Base-by-base conservation (phyloP, 1,140 invertebrate species). In the Drosophila rufa region DNA sequence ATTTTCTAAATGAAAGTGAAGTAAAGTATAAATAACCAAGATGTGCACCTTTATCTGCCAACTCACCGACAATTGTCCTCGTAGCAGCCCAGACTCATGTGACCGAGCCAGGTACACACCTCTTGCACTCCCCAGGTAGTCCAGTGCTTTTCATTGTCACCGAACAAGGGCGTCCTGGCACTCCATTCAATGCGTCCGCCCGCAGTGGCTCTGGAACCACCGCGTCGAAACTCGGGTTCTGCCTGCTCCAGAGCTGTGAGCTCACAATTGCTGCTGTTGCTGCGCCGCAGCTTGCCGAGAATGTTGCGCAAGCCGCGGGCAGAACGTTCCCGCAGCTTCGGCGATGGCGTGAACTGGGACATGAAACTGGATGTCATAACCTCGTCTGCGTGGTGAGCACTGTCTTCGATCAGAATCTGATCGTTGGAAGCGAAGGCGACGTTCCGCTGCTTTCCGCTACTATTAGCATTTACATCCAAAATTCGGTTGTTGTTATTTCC, bases 1-100 rank as follows among this genome's bases (percentile, higher is more conserved):
- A 92, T 70, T 92, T 92, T 60, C 91, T 92, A 11, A 40, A 11
- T 53, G 5, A 43, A 12, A 25, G 7, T 27, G 7, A 30, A 30
- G 1, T 6, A 6, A 1, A 51, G 22, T 17, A 50, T n/a, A 45
- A 27, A 22, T 57, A 11, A 30, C 48, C 19, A n/a, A 15, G 33
- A 15, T 42, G 3, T n/a, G 14, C 14, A 33, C 15, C 25, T 9
- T 5, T 9, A 19, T 27, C 7, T 25, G 4, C 6, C 30, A 7
- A 77, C 91, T 80, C 43, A 91, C 92, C 85, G 56, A 96, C 96
- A 92, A 74, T 98, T 97, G 2, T 94, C 92, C 15, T 96, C 94
- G 93, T 99, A 99, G 92, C 95, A 95, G 64, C 97, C 97, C 2
- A 99, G 94, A 0, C 98, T 98, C 53, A 99, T 94, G 59, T 96